Evolutionary conservation across 2,113 vertebrate species (phyloP), one percentile per base, ranked within the genome.

Genomic region (Podocnemis expansa): DNA sequence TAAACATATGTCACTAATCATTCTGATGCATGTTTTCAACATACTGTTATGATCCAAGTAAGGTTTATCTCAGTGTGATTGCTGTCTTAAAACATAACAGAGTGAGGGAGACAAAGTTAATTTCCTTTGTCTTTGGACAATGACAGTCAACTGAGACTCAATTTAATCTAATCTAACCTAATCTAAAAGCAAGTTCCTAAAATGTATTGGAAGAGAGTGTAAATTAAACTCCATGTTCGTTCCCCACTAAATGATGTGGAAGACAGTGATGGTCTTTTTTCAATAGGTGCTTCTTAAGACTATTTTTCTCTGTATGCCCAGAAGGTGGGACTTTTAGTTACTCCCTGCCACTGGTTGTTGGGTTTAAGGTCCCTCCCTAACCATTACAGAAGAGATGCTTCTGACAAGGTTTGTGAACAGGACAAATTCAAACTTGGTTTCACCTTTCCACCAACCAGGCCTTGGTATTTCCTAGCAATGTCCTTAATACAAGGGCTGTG

Each of bases 171-270:
- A n/a, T 43, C 47, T 38, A 43, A 11, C 0, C 0, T 2, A 6
- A 47, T n/a, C n/a, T n/a, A 75, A 54, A 47, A 54, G 41, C 43
- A 16, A 0, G 1, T 0, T 0, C 1, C 80, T 21, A 43, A 47
- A 49, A 4, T 31, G 31, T 43, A 86, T 52, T 4, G 27, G 43
- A 3, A 34, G 24, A 3, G 45, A 80, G 55, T 0, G 1, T 6
- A 12, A 10, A 29, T 55, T 24, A 55, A 55, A 55, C 54, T 55
- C 86, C 8, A 34, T 25, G 58, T 51, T 54, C 1, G 0, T 5
- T 41, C 83, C 17, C 41, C 16, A 67, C 14, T 19, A 31, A 34
- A 2, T 67, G 60, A 67, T 19, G 60, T 67, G 34, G 34, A 67
- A 67, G 16, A 19, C 14, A 29, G 60, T 67, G 14, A 67, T 1